A percentile compares a stretch with the other conserved stretches of the same genome.
Evolutionary conservation across 2,797 vertebrate genomes (phyloP).

Genomic region (Megalops cyprinoides): DNA sequence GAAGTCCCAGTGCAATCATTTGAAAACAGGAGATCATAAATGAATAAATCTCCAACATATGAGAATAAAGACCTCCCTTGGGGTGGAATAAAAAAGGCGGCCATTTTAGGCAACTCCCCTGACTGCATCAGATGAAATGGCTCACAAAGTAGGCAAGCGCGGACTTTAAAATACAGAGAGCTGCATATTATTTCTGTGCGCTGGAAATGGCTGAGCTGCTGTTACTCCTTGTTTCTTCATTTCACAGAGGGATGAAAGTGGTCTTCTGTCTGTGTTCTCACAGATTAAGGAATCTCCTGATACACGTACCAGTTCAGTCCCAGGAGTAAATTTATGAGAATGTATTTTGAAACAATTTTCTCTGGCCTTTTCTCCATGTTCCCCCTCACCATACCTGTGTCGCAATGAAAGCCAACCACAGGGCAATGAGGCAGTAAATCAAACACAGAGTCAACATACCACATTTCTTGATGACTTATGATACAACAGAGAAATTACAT

Average conservation of each 20-base stretch:
- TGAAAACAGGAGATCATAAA: slow-evolving; percentile 27
- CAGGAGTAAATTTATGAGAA: not conserved
- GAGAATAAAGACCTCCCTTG: slow-evolving; percentile 35
- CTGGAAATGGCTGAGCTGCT: not conserved
- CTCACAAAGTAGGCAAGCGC: slow-evolving; percentile 21
- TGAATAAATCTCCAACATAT: slow-evolving; percentile 31
- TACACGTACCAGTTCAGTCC: not conserved
- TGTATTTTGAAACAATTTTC: no score
- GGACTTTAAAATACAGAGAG: not conserved
- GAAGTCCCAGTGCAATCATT: slow-evolving; percentile 33
- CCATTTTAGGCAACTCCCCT: slow-evolving; percentile 51
- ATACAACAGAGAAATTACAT: no score
- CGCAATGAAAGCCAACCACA: no score
- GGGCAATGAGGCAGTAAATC: no score
- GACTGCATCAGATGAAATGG: slow-evolving; percentile 51
- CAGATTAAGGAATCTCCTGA: not conserved
- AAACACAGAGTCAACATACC: no score
- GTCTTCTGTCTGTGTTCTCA: not conserved
- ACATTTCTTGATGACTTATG: no score
- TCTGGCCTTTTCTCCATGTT: no score
- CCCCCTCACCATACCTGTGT: not conserved
- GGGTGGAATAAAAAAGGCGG: slow-evolving; percentile 40
- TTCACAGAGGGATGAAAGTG: not conserved
- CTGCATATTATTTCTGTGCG: not conserved
- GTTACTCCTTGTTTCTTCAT: not conserved